Percentiles rank a stretch among this genome's conserved stretches.
phyloP scores from a whole-genome alignment of 1,140 invertebrate species.

The Frieseomelitta varia region DNA sequence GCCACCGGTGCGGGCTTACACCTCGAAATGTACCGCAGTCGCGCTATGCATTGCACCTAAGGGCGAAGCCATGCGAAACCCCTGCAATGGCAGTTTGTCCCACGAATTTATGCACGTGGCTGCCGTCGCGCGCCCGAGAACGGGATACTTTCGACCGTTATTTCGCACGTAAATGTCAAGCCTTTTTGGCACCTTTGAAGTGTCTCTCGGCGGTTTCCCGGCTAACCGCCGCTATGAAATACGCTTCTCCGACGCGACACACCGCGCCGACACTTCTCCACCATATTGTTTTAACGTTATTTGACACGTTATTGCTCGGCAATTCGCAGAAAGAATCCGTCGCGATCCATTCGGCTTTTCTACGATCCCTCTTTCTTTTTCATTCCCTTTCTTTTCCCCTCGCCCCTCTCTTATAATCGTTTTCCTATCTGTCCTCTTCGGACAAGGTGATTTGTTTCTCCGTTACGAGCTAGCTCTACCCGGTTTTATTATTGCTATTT shows the following conservation, averaged over 20 bases:
- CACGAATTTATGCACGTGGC: slow-evolving; percentile 56
- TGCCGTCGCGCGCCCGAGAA: slow-evolving; percentile 31
- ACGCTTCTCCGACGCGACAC: slow-evolving; percentile 16
- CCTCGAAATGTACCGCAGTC: slow-evolving; percentile 47
- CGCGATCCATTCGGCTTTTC: not conserved
- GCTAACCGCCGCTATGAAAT: slow-evolving; percentile 58
- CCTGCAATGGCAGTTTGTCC: slow-evolving; percentile 57
- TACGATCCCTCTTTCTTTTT: too few relatives aligned
- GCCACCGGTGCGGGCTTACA: slow-evolving; percentile 24
- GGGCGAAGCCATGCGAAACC: slow-evolving; percentile 64
- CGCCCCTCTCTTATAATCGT: not conserved
- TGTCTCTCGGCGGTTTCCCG: slow-evolving; percentile 57
- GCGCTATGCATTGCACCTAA: slow-evolving; percentile 59
- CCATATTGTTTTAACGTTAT: slow-evolving; percentile 45
- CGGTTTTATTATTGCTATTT: slow-evolving; percentile 24
- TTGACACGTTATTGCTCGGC: slow-evolving; percentile 41
- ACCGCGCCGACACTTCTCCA: not conserved
- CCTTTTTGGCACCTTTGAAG: slow-evolving; percentile 63
- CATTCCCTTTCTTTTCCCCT: too few relatives aligned
- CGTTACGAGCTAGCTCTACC: not conserved
- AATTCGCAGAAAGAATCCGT: not conserved
- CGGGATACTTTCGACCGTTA: slow-evolving; percentile 65
- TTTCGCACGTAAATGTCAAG: slow-evolving; percentile 48
- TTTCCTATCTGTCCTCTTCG: not conserved
- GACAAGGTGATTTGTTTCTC: not conserved